These are phyloP conservation scores for Disparrhopalites patrizii DNA, from an alignment of 2,888 invertebrate species.

Conservation along the genomic window DNA sequence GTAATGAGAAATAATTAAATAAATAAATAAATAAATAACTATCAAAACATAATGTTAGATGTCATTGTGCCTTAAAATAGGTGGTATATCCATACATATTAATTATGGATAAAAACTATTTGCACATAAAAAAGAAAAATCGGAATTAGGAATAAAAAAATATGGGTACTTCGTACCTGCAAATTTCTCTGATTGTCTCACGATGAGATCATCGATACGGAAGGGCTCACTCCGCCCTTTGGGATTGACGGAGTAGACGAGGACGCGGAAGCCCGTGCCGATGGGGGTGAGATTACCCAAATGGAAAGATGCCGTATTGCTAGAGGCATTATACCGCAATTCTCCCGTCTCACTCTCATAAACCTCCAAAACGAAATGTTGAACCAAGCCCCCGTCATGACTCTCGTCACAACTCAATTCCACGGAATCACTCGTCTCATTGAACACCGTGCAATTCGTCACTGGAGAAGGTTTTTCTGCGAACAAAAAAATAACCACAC, in stretches of 20 bases:
- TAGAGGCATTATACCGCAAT: constrained; percentile 47
- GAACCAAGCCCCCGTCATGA: constrained; percentile 84
- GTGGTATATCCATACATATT: too few species aligned
- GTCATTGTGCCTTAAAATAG: too few species aligned
- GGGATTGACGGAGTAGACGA: constrained; percentile 47
- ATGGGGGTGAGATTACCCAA: constrained; percentile 47
- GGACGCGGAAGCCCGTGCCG: constrained; percentile 46
- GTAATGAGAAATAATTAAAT: too few species aligned
- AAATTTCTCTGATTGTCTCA: constrained; percentile 46
- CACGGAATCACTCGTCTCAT: constrained; percentile 77
- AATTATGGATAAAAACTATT: too few species aligned
- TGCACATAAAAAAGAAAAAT: too few species aligned
- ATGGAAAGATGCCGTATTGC: constrained; percentile 46
- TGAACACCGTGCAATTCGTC: constrained; percentile 77
- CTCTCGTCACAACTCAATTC: constrained; percentile 76
- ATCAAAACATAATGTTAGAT: too few species aligned
- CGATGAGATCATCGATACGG: constrained; percentile 47
- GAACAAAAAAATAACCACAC: background rate
- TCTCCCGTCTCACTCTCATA: constrained; percentile 44
- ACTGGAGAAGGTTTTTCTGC: constrained; percentile 80
- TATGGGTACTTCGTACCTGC: constrained; percentile 34
- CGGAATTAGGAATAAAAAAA: background rate
- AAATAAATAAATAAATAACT: too few species aligned
- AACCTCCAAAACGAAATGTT: constrained; percentile 72
- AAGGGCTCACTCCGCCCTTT: constrained; percentile 47